Conservation (phyloP, 2,113 vertebrate species). For the Spilogale gracilis region DNA sequence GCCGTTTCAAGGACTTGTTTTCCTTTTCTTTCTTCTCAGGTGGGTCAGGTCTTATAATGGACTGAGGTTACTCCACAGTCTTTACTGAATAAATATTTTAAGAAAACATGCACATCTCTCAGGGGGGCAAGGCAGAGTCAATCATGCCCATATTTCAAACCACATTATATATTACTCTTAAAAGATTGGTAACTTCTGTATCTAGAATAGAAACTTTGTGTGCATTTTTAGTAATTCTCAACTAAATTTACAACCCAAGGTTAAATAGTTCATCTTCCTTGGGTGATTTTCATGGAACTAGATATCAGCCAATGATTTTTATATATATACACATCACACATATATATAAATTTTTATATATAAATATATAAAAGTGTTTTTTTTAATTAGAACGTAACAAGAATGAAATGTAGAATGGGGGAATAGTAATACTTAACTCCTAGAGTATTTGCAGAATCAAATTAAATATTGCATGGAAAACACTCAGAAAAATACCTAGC, state of each 20-base stretch:
- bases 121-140: conserved; percentile 83
- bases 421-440: neutral
- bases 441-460: neutral
- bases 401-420: neutral
- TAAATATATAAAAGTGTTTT: conserved; percentile 1
- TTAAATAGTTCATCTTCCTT: conserved; percentile 65
- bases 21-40: conserved; percentile 83
- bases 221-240: conserved; percentile 62
- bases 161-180: conserved; percentile 69
- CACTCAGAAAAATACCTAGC: neutral
- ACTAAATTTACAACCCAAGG: conserved; percentile 77
- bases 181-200: conserved; percentile 69
- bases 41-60: conserved; percentile 82
- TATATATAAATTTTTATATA: neutral
- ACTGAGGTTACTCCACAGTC: conserved; percentile 82
- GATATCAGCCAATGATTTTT: conserved; percentile 37
- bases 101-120: conserved; percentile 85
- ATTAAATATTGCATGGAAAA: neutral
- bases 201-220: conserved; percentile 67
- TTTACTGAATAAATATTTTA: conserved; percentile 87
- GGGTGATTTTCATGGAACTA: conserved; percentile 61
- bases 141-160: conserved; percentile 82
- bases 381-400: conserved; percentile 26
- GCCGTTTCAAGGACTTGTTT: conserved; percentile 84
- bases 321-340: neutral